Evolutionary conservation across 2,888 invertebrate genomes (phyloP).

Genomic region (Baccha elongata): DNA sequence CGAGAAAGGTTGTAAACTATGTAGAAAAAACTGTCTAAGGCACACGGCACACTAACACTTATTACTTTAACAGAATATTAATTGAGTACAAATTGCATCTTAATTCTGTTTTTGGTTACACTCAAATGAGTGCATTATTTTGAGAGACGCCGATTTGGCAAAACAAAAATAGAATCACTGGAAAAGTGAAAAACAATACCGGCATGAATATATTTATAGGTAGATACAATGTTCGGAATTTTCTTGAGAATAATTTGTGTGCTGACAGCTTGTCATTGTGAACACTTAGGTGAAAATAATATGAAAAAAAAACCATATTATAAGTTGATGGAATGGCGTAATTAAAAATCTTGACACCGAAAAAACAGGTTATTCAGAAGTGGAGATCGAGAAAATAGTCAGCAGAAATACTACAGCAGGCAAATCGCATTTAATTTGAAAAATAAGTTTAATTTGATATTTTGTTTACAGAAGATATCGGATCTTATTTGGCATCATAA

Average conservation of each 20-base stretch:
- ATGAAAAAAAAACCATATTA: not conserved
- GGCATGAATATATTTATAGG: not conserved
- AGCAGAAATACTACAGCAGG: too few species aligned
- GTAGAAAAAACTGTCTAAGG: too few species aligned
- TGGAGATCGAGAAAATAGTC: too few species aligned
- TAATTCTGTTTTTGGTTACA: not conserved
- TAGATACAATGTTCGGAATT: not conserved
- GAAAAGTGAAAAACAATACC: slow-evolving; percentile 13
- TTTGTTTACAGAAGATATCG: too few species aligned
- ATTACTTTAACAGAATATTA: too few species aligned
- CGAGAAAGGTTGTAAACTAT: too few species aligned
- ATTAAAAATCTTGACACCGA: not conserved
- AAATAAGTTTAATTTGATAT: too few species aligned
- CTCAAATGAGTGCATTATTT: not conserved
- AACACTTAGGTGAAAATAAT: slow-evolving; percentile 2
- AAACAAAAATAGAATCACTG: slow-evolving; percentile 4
- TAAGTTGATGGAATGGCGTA: too few species aligned
- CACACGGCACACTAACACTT: too few species aligned
- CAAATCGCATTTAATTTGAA: too few species aligned
- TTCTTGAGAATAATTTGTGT: not conserved
- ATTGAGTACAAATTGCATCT: not conserved
- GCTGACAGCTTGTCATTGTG: slow-evolving; percentile 13
- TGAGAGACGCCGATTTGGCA: not conserved
- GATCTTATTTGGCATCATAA: too few species aligned
- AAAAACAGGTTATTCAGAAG: not conserved